Conservation (phyloP, 2,888 invertebrate species). For the Drosophila mulleri region DNA sequence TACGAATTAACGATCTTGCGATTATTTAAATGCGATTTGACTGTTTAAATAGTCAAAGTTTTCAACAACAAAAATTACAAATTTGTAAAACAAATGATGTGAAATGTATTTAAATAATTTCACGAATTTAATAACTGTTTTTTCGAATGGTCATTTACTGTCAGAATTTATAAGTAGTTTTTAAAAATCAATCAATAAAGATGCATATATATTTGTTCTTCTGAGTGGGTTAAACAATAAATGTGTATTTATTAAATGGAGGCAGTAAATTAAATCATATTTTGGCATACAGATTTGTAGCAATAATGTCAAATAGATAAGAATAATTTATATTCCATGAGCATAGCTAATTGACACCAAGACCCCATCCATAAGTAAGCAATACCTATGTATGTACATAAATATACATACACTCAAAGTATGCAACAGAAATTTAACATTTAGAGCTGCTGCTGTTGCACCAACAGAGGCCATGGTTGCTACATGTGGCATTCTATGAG, state of each 20-base stretch:
- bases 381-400: no score
- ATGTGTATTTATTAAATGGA: neutral
- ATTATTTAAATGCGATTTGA: constrained; percentile 62
- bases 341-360: no score
- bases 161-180: constrained; percentile 71
- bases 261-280: no score
- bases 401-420: constrained; percentile 6
- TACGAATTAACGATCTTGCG: constrained; percentile 37
- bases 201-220: constrained; percentile 81
- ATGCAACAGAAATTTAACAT: constrained; percentile 15
- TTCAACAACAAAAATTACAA: constrained; percentile 43
- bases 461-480: neutral
- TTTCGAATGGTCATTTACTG: constrained; percentile 59
- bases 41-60: constrained; percentile 68
- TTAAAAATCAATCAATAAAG: constrained; percentile 72
- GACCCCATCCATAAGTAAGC: neutral
- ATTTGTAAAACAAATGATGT: constrained; percentile 48
- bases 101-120: constrained; percentile 39
- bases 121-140: constrained; percentile 36
- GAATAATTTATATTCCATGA: neutral
- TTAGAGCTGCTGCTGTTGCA: neutral
- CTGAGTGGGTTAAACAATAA: constrained; percentile 79
- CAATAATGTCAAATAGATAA: neutral
- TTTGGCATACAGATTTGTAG: neutral
- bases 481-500: neutral